Percentiles rank a stretch among this genome's conserved stretches.
These are phyloP conservation scores for Hemicrepidius hirtus DNA, from an alignment of 2,888 invertebrate species.

Conservation along the genomic window DNA sequence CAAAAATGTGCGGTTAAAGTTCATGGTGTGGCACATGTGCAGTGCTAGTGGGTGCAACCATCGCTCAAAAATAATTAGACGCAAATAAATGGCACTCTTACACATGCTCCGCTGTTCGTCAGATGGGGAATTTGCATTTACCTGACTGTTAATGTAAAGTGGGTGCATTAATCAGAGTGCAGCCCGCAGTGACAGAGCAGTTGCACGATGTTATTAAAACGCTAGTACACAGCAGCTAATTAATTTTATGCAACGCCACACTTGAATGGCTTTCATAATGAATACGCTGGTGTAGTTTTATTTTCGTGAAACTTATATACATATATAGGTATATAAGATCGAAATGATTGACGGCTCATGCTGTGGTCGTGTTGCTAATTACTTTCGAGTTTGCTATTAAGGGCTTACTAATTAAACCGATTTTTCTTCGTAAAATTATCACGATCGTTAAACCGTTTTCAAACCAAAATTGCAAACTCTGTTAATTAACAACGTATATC, in stretches of 20 bases:
- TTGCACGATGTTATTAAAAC: slow-evolving; percentile 70
- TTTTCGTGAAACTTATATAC: slow-evolving; percentile 60
- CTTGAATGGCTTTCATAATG: slow-evolving; percentile 71
- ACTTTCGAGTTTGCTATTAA: slow-evolving; percentile 49
- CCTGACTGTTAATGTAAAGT: slow-evolving; percentile 72
- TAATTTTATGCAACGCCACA: slow-evolving; percentile 73
- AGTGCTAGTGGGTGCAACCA: slow-evolving; percentile 24
- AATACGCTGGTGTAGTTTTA: slow-evolving; percentile 64
- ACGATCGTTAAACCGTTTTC: slow-evolving; percentile 21
- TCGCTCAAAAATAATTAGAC: slow-evolving; percentile 52
- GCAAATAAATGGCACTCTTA: slow-evolving; percentile 51
- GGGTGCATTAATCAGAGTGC: slow-evolving; percentile 71
- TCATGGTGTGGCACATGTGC: slow-evolving; percentile 11
- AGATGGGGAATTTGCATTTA: slow-evolving; percentile 64
- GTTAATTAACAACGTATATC: no score
- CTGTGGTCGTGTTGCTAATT: slow-evolving; percentile 60
- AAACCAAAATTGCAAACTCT: neutral
- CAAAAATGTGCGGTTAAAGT: slow-evolving; percentile 22
- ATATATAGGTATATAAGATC: slow-evolving; percentile 55
- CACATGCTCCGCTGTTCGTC: slow-evolving; percentile 51
- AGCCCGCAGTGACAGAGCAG: slow-evolving; percentile 68
- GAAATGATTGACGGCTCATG: slow-evolving; percentile 63
- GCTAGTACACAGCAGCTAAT: slow-evolving; percentile 71
- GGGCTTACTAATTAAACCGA: slow-evolving; percentile 52
- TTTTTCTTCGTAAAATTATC: slow-evolving; percentile 33